These are phyloP conservation scores for Chaunax sp. DNA, from an alignment of 2,797 vertebrate species.

Conservation along the genomic window DNA sequence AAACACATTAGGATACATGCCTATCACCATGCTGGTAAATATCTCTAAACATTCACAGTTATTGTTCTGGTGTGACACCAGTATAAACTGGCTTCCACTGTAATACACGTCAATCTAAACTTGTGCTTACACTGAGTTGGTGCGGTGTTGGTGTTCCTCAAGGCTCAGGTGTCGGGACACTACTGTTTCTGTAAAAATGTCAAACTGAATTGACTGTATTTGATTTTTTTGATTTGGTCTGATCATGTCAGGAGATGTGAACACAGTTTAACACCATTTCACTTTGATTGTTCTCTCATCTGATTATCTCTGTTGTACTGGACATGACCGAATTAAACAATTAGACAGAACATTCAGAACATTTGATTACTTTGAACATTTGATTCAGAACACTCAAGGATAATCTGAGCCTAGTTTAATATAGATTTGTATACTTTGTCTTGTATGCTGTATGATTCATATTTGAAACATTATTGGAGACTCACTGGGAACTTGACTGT, in stretches of 20 bases:
- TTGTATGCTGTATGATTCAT: background rate
- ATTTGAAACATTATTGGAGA: background rate
- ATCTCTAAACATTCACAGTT: background rate
- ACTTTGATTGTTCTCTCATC: too few relatives aligned
- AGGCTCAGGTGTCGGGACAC: background rate
- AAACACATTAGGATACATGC: background rate
- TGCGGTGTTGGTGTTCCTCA: background rate
- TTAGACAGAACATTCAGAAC: too few relatives aligned
- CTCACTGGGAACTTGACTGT: background rate
- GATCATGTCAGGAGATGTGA: too few relatives aligned
- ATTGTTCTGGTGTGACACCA: background rate
- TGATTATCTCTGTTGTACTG: too few relatives aligned
- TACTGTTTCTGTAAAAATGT: too few relatives aligned
- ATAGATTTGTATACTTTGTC: background rate
- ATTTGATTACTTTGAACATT: too few relatives aligned
- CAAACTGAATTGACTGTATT: too few relatives aligned
- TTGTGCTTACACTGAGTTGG: background rate
- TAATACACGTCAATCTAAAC: background rate
- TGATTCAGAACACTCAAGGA: too few relatives aligned
- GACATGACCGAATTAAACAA: too few relatives aligned
- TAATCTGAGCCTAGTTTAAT: background rate
- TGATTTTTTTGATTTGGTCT: too few relatives aligned
- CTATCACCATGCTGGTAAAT: background rate
- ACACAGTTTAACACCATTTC: background rate
- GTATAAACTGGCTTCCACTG: background rate